Evolutionary conservation across 2,797 vertebrate species (phyloP).

Genomic region (Triplophysa yarkandensis): DNA sequence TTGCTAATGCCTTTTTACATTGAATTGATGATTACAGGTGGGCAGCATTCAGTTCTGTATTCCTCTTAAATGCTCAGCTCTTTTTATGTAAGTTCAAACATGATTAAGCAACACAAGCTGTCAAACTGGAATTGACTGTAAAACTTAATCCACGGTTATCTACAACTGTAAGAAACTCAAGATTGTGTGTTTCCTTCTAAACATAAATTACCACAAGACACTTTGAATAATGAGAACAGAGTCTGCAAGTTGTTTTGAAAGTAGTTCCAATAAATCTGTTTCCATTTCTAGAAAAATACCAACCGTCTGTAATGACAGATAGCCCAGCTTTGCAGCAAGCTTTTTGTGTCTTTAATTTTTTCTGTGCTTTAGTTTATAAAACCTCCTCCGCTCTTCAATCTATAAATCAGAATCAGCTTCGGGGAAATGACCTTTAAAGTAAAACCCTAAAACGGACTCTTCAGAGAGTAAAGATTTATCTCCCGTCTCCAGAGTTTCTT

Average conservation of each 20-base stretch:
- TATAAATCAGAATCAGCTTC: slow-evolving; percentile 44
- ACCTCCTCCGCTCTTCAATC: slow-evolving; percentile 22
- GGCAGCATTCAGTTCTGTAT: background rate
- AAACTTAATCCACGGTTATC: slow-evolving; percentile 10
- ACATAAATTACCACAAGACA: background rate
- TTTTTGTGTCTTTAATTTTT: slow-evolving; percentile 31
- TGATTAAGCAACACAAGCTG: slow-evolving; percentile 9
- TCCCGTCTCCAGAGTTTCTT: slow-evolving; percentile 11
- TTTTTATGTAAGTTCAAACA: slow-evolving; percentile 18
- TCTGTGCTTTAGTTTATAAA: slow-evolving; percentile 34
- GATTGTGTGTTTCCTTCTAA: background rate
- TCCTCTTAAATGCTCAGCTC: slow-evolving; percentile 7
- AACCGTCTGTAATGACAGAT: slow-evolving; percentile 16
- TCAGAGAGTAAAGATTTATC: slow-evolving; percentile 32
- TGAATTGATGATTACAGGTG: background rate
- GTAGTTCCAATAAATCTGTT: slow-evolving; percentile 5
- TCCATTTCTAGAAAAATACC: slow-evolving; percentile 9
- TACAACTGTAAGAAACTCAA: slow-evolving; percentile 11
- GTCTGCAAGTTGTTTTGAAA: slow-evolving; percentile 14
- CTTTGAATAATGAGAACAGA: background rate
- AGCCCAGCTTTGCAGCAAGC: background rate
- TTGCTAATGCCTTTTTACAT: background rate
- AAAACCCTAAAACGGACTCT: slow-evolving; percentile 35
- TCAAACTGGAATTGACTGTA: slow-evolving; percentile 10
- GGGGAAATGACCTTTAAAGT: slow-evolving; percentile 44